Percentiles rank a stretch among this genome's conserved stretches.
phyloP scores from a whole-genome alignment of 1,140 invertebrate species.

The Diorhabda sublineata region DNA sequence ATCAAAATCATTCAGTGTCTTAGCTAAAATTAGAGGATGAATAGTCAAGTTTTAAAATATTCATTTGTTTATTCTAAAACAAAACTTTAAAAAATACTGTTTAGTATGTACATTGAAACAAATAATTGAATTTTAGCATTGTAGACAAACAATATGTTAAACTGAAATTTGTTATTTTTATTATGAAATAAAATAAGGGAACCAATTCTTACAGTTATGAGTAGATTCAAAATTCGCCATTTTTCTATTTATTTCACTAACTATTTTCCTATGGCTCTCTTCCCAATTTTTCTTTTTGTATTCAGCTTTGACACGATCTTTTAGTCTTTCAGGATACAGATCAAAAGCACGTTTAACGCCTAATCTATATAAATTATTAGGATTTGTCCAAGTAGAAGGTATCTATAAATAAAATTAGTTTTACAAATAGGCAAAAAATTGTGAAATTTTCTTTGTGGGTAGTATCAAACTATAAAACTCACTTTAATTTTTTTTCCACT shows the following conservation, averaged over 20 bases:
- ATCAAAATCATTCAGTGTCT: constrained; percentile 54
- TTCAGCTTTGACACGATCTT: constrained; percentile 79
- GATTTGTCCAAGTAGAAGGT: constrained; percentile 79
- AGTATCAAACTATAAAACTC: constrained; percentile 31
- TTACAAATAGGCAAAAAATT: background rate
- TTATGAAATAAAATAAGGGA: no score
- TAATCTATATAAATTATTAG: constrained; percentile 73
- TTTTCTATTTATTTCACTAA: constrained; percentile 71
- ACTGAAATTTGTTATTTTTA: no score
- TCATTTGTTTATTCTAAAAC: background rate
- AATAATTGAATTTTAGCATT: no score
- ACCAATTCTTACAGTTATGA: constrained; percentile 32
- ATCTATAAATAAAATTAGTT: constrained; percentile 57
- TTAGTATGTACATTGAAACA: no score
- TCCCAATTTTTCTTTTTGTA: constrained; percentile 84
- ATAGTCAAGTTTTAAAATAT: background rate
- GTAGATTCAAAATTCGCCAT: constrained; percentile 70
- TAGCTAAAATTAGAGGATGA: constrained; percentile 13
- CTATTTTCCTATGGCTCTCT: constrained; percentile 68
- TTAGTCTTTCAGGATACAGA: constrained; percentile 79
- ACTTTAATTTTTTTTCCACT: constrained; percentile 87
- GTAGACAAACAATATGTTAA: no score
- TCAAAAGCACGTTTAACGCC: constrained; percentile 85
- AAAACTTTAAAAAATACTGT: background rate
- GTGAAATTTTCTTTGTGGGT: background rate